Base-by-base conservation (phyloP, 2,797 vertebrate genomes). In the Enteromius mattozi region DNA sequence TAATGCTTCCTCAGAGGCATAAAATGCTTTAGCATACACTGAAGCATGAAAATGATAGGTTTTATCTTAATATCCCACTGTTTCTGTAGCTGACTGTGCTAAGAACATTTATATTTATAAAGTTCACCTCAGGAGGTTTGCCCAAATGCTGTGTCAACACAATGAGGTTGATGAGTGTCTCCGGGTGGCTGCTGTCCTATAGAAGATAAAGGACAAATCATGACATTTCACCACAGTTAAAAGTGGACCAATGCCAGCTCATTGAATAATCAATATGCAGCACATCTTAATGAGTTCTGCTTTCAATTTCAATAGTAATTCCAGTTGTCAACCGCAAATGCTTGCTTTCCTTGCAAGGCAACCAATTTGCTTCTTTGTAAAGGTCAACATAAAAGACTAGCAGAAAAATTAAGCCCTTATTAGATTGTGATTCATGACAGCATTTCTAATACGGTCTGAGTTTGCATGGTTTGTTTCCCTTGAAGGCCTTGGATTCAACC, bases 131-230 rank as follows among this genome's bases (percentile, higher is more conserved):
- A 0, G 97, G 97, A 49, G 97, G 87, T 90, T 99, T 99, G 83
- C 97, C 97, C 89, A 98, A 87, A 91, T 99, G 97, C 91, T 99
- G 98, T 0, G 96, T 97, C 79, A 99, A 95, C 87, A 98, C 97
- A 0, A 98, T 94, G 0, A 99, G 95, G 92, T 99, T 99, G 93
- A 99, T 94, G 83, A 99, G 93, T 0, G 97, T 99, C 95, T 99
- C 98, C 0, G 98, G 96, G 72, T 99, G 96, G 89, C 97, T 92
- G 72, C 97, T 99, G 91, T 99, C 98, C 98, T 99, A 90, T 1
- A 90, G 83, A 35, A 6, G 61, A 70, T 33, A 24, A 33, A 87
- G 17, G 33, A 49, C 37, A 66, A 30, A 21, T 76, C 30, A 37
- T 37, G 33, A 56, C 49, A 37, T 76, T 76, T 35, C 10, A 37